Conservation (phyloP, 2,113 vertebrate species). For the Oreamnos americanus region DNA sequence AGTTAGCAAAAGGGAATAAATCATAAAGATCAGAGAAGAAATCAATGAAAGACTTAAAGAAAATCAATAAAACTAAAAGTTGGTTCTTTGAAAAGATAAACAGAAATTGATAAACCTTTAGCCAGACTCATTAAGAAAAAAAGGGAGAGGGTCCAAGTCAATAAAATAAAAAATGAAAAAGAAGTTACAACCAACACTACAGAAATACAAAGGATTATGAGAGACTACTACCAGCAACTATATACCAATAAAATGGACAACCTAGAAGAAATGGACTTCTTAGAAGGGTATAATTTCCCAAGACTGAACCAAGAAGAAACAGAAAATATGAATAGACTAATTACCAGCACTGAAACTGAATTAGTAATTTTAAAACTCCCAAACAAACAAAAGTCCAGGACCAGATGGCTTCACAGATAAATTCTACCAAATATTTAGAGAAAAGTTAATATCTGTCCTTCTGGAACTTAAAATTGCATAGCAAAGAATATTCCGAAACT, state of each 20-base stretch:
- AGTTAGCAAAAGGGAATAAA: background rate
- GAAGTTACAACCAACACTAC: background rate
- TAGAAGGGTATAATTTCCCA: background rate
- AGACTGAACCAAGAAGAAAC: background rate
- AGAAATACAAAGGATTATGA: background rate
- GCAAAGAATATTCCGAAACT: background rate
- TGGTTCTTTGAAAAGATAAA: background rate
- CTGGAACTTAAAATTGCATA: background rate
- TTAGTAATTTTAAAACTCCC: background rate
- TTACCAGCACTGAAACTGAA: background rate
- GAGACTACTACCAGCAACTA: background rate
- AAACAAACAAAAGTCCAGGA: background rate
- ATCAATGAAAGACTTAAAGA: background rate
- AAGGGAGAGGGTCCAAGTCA: background rate
- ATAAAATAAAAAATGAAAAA: background rate
- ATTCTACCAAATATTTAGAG: background rate
- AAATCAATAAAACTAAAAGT: background rate
- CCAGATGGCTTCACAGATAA: background rate
- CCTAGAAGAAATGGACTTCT: background rate
- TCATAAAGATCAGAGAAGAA: background rate
- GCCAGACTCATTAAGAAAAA: background rate
- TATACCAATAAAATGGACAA: background rate
- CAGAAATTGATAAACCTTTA: background rate
- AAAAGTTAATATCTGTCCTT: background rate
- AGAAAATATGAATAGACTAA: background rate